Conservation (phyloP, 2,113 vertebrate species). For the Lagenorhynchus albirostris region DNA sequence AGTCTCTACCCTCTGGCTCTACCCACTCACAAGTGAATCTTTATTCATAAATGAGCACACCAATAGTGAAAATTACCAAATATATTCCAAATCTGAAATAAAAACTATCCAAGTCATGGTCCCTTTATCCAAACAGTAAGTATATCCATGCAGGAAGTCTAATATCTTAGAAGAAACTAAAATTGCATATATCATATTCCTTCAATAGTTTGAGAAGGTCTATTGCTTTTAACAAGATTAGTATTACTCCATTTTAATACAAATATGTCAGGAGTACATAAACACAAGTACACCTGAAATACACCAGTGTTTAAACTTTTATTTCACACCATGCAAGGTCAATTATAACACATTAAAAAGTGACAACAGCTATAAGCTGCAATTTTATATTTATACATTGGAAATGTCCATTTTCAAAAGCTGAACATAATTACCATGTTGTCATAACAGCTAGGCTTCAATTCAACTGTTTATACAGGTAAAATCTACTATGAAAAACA, state of each 20-base stretch:
- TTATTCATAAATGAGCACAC: constrained; percentile 49
- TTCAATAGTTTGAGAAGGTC: constrained; percentile 65
- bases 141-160: constrained; percentile 49
- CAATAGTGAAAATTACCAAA: constrained; percentile 60
- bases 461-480: constrained; percentile 74
- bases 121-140: constrained; percentile 27
- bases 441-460: constrained; percentile 76
- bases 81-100: constrained; percentile 53
- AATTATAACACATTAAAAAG: constrained; percentile 83
- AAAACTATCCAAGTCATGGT: constrained; percentile 34
- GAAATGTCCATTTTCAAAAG: constrained; percentile 82
- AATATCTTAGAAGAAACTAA: constrained; percentile 59
- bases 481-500: constrained; percentile 72
- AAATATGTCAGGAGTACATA: constrained; percentile 85
- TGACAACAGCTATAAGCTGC: constrained; percentile 80
- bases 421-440: constrained; percentile 81
- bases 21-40: constrained; percentile 52
- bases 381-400: constrained; percentile 89
- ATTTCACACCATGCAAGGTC: constrained; percentile 87
- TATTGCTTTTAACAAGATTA: constrained; percentile 83
- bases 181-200: constrained; percentile 66
- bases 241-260: constrained; percentile 84
- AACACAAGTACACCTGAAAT: constrained; percentile 86
- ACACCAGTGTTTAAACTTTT: constrained; percentile 85
- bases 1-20: constrained; percentile 55